These are phyloP conservation scores for Spilosoma lubricipeda DNA, from an alignment of 2,888 invertebrate genomes.

Conservation along the genomic window DNA sequence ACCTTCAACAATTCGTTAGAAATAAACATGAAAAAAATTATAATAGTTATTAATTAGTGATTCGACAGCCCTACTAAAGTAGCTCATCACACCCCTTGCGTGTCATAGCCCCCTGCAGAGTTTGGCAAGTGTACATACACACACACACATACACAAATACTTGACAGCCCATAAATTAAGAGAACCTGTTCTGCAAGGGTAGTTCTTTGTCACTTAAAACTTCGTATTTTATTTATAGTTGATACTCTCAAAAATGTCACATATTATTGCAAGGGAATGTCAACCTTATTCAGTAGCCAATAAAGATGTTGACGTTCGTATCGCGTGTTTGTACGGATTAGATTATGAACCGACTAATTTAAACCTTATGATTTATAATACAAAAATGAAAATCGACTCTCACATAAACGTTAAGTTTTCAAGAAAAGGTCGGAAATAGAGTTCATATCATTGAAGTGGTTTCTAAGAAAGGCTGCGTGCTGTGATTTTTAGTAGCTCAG, in stretches of 20 bases:
- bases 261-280: constrained; percentile 18
- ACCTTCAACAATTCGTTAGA: neutral
- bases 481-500: constrained; percentile 44
- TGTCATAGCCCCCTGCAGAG: constrained; percentile 72
- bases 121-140: constrained; percentile 72
- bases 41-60: neutral
- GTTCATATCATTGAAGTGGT: constrained; percentile 38
- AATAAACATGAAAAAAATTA: neutral
- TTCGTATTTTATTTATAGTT: constrained; percentile 54
- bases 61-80: constrained; percentile 67
- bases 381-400: constrained; percentile 45
- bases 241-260: constrained; percentile 26
- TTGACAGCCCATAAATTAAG: constrained; percentile 81
- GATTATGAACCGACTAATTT: constrained; percentile 46
- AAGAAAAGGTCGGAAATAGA: constrained; percentile 41
- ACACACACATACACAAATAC: constrained; percentile 54
- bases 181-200: constrained; percentile 79
- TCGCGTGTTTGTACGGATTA: constrained; percentile 29
- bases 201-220: constrained; percentile 68
- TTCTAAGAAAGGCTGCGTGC: constrained; percentile 43
- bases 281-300: neutral
- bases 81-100: constrained; percentile 75
- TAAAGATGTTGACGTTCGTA: constrained; percentile 18
- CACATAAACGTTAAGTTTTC: constrained; percentile 29
- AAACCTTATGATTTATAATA: constrained; percentile 48